These are phyloP conservation scores for Orgyia antiqua DNA, from an alignment of 2,888 invertebrate genomes.

Conservation along the genomic window DNA sequence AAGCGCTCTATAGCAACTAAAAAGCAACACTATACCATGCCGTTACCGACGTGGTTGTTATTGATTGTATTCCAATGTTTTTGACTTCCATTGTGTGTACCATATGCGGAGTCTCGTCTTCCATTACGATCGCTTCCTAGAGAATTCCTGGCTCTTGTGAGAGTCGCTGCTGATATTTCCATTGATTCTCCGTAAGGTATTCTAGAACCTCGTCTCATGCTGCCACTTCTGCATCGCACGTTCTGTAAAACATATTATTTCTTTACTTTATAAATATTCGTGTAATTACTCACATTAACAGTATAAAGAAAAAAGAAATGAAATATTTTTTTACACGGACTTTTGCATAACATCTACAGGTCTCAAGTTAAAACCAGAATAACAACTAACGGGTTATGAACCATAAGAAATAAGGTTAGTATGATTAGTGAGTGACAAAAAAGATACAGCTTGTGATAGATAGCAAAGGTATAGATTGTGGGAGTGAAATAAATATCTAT, in stretches of 20 bases:
- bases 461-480: too few species aligned
- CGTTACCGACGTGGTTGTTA: constrained; percentile 54
- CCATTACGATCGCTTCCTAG: constrained; percentile 44
- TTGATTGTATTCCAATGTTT: constrained; percentile 62
- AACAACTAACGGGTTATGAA: too few species aligned
- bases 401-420: too few species aligned
- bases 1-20: too few species aligned
- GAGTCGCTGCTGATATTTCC: constrained; percentile 68
- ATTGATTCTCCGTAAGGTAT: constrained; percentile 69
- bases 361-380: too few species aligned
- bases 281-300: too few species aligned
- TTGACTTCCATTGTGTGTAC: constrained; percentile 47
- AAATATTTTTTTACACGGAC: not conserved
- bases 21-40: constrained; percentile 39
- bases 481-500: too few species aligned
- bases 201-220: constrained; percentile 54
- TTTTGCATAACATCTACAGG: too few species aligned
- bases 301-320: not conserved
- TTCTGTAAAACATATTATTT: constrained; percentile 38
- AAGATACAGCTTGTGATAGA: too few species aligned
- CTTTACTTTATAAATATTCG: too few species aligned
- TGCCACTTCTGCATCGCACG: constrained; percentile 47
- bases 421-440: too few species aligned
- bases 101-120: constrained; percentile 46
- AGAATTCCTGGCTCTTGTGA: constrained; percentile 57